phyloP scores from a whole-genome alignment of 2,113 vertebrate species.

The Heloderma charlesbogerti region DNA sequence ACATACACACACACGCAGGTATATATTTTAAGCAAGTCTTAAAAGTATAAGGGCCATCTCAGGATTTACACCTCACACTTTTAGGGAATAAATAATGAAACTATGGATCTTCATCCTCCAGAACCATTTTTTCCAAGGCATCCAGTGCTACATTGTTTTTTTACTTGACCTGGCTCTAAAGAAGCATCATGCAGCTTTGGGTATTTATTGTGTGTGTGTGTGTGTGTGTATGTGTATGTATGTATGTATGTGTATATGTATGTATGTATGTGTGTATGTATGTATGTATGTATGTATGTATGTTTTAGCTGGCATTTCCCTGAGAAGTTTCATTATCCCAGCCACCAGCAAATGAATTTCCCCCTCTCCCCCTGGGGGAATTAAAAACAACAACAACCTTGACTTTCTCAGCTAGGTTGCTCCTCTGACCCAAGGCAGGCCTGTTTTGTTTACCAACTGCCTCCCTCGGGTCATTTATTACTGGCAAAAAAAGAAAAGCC shows the following conservation, averaged over 20 bases:
- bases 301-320: slow-evolving; percentile 49
- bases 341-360: slow-evolving; percentile 19
- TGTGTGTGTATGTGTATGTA: too few species aligned
- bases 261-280: too few species aligned
- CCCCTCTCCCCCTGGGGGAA: background rate
- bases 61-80: background rate
- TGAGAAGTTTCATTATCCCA: slow-evolving; percentile 28
- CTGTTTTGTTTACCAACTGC: slow-evolving; percentile 26
- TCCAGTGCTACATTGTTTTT: background rate
- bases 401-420: slow-evolving; percentile 14
- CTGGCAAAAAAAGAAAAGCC: background rate
- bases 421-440: slow-evolving; percentile 50
- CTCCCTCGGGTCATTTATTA: slow-evolving; percentile 23
- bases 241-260: too few species aligned
- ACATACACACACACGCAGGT: too few species aligned
- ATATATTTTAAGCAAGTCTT: background rate
- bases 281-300: too few species aligned
- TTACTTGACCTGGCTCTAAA: background rate
- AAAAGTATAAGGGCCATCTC: background rate
- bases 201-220: slow-evolving; percentile 37
- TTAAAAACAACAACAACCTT: slow-evolving; percentile 28
- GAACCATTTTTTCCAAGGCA: background rate
- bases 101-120: background rate
- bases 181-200: slow-evolving; percentile 13
- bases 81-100: background rate